Conservation (phyloP, 2,888 invertebrate genomes). For the Caenorhabditis doughertyi region DNA sequence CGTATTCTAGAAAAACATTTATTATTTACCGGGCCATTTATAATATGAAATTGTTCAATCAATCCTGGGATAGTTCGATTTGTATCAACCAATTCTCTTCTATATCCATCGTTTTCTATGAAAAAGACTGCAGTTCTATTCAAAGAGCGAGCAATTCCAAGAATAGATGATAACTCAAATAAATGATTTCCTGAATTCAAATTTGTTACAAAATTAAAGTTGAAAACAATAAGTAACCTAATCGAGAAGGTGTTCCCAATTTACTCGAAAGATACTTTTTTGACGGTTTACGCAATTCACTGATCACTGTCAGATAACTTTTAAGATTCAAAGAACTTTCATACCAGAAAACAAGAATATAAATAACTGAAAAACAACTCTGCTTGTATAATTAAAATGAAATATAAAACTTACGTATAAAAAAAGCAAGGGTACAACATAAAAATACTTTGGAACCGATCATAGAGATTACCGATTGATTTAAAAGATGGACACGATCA, state of each 20-base stretch:
- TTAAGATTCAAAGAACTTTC: background rate
- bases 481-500: too few relatives aligned
- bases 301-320: background rate
- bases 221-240: background rate
- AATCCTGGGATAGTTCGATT: background rate
- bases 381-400: background rate
- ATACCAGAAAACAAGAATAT: background rate
- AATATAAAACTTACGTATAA: background rate
- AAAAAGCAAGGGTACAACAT: background rate
- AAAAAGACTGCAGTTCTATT: background rate
- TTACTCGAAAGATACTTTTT: background rate
- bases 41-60: background rate
- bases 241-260: background rate
- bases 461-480: too few relatives aligned
- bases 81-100: background rate
- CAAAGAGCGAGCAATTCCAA: background rate
- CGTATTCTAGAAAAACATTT: background rate
- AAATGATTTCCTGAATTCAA: conserved; percentile 6
- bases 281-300: too few relatives aligned
- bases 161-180: background rate
- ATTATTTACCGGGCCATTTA: background rate
- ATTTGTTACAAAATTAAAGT: too few relatives aligned
- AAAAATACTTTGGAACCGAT: background rate
- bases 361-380: background rate
- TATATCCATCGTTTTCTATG: background rate